Evolutionary conservation across 2,888 invertebrate species (phyloP), one percentile per base, ranked within the genome.

Genomic region (Dromius quadrimaculatus): DNA sequence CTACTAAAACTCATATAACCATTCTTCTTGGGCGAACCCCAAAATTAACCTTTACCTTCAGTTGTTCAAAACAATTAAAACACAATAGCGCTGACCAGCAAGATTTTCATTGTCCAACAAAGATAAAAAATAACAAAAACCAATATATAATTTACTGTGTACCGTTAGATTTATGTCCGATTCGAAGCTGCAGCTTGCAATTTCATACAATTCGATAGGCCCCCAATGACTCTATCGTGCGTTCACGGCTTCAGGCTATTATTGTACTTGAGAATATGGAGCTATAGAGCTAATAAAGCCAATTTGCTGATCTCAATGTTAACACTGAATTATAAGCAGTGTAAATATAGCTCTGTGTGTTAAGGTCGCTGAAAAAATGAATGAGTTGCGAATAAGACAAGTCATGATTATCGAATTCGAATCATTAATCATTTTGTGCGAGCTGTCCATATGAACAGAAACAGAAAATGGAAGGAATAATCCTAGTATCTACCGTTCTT

Each of bases 161-260:
- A 54, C 50, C 50, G 50, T 54, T 54, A 54, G 50, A 28, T 28
- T 45, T 22, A 47, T 47, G 47, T 47, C 47, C 23, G 20, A 1
- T n/a, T 9, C 50, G 23, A 11, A n/a, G 47, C 50, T 23, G 50
- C 47, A 50, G 13, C 28, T 28, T 54, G 50, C 50, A 28, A 54
- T 28, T 54, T 54, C 50, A 54, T 54, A 54, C 50, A 54, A 54
- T 54, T 54, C 50, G 50, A 54, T 54, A 54, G 47, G 50, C 50
- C 50, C 50, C 23, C 50, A 54, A 54, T 54, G 50, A 28, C 50
- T 54, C 6, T 28, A 54, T 54, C 50, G 15, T 59, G 59, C 61
- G 20, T 61, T 61, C 61, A 61, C 61, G 13, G 61, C 61, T 41
- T 2, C 20, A 0, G 38, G 61, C 38, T 11, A 17, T 15, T 22